Evolutionary conservation across 1,140 invertebrate species (phyloP), one percentile per base, ranked within the genome.

Genomic region (Drosophila aff.): DNA sequence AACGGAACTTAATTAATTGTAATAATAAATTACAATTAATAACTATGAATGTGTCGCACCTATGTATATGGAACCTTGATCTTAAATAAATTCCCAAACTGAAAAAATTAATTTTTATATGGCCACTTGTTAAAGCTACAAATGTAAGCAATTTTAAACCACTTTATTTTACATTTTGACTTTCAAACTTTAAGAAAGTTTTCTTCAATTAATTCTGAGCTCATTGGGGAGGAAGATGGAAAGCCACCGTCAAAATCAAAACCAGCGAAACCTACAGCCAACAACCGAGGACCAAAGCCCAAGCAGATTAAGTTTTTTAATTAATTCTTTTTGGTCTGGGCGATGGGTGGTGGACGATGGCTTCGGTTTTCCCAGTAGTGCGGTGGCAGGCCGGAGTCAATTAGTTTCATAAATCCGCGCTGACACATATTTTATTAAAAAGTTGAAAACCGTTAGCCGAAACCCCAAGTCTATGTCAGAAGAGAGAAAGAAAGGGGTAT

Each of bases 281-380:
- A 11, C 10, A 4, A 13, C 33, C 4, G 11, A 13, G 0, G 33
- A 13, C 33, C 33, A 36, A 1, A 36, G 33, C 33, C 76, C 60
- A 74, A 69, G 79, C 72, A 80, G 83, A 87, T 87, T 82, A 86
- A 87, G 79, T 82, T 80, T 86, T 86, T 86, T 82, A 86, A 86
- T 86, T 86, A 86, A 86, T 87, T 82, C 71, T 55, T 76, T 50
- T 55, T 59, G 53, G 76, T 49, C 58, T 67, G 52, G 44, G 10
- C 10, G 5, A 10, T 23, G 23, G 23, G 23, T 23, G 23, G 23
- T 23, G 15, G 55, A 16, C 11, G 18, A 60, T 40, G 43, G 43
- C 40, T 61, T 61, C 23, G 61, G 26, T 43, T 58, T 58, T 49
- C 50, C 15, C 28, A 16, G 15, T 10, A 21, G 21, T 10, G 6